Percentiles rank a stretch among this genome's conserved stretches.
phyloP scores from a whole-genome alignment of 2,888 invertebrate genomes.

The Galerucella nymphaeae region DNA sequence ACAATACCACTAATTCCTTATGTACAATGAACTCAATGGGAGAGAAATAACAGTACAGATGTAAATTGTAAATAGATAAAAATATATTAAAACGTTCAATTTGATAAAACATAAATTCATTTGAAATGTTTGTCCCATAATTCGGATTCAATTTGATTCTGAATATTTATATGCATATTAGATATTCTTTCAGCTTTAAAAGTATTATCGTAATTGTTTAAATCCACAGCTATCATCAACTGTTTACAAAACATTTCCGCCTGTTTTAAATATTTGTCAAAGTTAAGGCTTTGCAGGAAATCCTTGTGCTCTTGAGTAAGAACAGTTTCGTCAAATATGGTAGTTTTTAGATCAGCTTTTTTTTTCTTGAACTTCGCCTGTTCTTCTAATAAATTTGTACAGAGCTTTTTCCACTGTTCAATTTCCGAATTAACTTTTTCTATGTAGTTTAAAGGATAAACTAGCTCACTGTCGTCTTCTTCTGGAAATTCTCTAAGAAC shows the following conservation, averaged over 20 bases:
- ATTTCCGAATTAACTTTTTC: slow-evolving; percentile 37
- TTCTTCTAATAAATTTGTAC: slow-evolving; percentile 26
- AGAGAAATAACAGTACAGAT: background rate
- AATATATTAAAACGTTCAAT: background rate
- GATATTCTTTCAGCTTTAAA: background rate
- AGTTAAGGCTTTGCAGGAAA: slow-evolving; percentile 30
- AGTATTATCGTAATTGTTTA: slow-evolving; percentile 4
- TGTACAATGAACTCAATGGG: background rate
- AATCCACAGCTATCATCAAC: slow-evolving; percentile 7
- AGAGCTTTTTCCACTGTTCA: slow-evolving; percentile 33
- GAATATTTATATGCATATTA: background rate
- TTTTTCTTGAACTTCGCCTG: slow-evolving; percentile 23
- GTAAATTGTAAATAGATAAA: background rate
- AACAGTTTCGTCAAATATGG: slow-evolving; percentile 27
- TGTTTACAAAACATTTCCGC: slow-evolving; percentile 25
- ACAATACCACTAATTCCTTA: background rate
- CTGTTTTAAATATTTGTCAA: slow-evolving; percentile 30
- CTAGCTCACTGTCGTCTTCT: slow-evolving; percentile 3
- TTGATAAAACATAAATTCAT: slow-evolving; percentile 2
- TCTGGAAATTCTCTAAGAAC: slow-evolving; percentile 25
- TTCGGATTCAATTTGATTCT: slow-evolving; percentile 7
- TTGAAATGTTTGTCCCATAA: background rate
- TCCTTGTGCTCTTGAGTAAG: slow-evolving; percentile 28
- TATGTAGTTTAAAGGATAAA: slow-evolving; percentile 32
- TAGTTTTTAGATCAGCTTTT: slow-evolving; percentile 28